Base-by-base conservation (phyloP, 2,888 invertebrate genomes). In the Tiliacea citrago region DNA sequence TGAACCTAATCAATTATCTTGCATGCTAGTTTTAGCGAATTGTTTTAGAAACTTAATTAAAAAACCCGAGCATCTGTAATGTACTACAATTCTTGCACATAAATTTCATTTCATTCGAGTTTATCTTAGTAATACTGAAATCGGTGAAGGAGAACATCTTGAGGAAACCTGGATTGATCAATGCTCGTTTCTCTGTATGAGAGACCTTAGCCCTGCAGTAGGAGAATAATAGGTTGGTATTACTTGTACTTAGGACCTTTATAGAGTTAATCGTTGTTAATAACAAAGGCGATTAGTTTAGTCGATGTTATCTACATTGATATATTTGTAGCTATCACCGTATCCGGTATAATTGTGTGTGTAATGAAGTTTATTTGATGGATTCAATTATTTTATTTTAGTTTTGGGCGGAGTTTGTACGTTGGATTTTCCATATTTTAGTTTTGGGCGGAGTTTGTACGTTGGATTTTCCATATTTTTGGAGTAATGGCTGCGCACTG, bases 251-350 rank as follows among this genome's bases (percentile, higher is more conserved):
- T 66, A 12, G 12, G 10, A 18, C 42, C 0, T 60, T 51, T 68
- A 57, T 58, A 16, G 8, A 51, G 39, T 51, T 29, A 12, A 75
- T 13, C 84, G 85, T 83, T 85, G 83, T 85, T 82, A 81, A 67
- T 81, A 81, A 78, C 60, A 71, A 77, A 79, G 74, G 77, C 86
- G 77, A 86, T 86, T 85, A 80, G 82, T 83, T 70, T 58, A 55
- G n/a, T 65, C 58, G 86, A 86, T 86, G 77, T 76, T 86, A 86
- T 86, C 86, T 77, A 75, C 75, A 81, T 75, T 85, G 79, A 86
- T 80, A 81, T 84, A 81, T 81, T 83, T 57, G 60, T 62, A 18
- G 74, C 75, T 79, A 83, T 84, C 83, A 83, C 65, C 73, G 67
- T 82, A 77, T 86, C 85, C 86, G 86, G 86, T 80, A 62, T 60